Percentiles rank a stretch among this genome's conserved stretches.
These are phyloP conservation scores for Lacerta agilis DNA, from an alignment of 2,797 vertebrate genomes.

Conservation along the genomic window DNA sequence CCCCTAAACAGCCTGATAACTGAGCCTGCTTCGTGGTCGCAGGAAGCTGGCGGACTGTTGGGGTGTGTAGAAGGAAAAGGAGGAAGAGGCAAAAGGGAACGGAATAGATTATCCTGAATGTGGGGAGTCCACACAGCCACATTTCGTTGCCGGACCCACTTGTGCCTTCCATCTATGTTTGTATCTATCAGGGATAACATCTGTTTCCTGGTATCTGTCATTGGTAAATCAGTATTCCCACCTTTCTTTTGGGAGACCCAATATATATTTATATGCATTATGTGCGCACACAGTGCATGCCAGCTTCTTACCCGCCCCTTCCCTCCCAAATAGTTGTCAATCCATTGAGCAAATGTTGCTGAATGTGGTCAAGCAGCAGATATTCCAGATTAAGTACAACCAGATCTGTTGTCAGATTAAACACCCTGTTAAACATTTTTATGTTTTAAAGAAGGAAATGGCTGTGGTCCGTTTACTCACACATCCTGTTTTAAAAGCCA, in stretches of 20 bases:
- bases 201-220: neutral
- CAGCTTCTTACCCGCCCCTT: neutral
- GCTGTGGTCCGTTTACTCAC: slow-evolving; percentile 32
- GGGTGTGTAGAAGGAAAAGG: no score
- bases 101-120: neutral
- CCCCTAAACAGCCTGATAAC: no score
- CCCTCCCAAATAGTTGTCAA: neutral
- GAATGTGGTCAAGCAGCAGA: neutral
- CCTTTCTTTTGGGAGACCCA: neutral
- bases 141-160: neutral
- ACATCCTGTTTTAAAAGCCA: neutral
- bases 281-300: neutral
- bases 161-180: no score
- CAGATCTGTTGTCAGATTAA: neutral
- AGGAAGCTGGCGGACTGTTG: no score
- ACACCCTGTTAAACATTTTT: neutral
- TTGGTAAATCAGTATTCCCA: neutral
- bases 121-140: neutral
- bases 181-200: neutral
- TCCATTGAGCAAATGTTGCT: neutral
- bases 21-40: no score
- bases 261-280: neutral
- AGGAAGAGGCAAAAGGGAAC: neutral
- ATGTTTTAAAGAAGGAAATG: slow-evolving; percentile 17
- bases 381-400: neutral